These are phyloP conservation scores for Diuraphis noxia DNA, from an alignment of 1,140 invertebrate genomes.

Conservation along the genomic window DNA sequence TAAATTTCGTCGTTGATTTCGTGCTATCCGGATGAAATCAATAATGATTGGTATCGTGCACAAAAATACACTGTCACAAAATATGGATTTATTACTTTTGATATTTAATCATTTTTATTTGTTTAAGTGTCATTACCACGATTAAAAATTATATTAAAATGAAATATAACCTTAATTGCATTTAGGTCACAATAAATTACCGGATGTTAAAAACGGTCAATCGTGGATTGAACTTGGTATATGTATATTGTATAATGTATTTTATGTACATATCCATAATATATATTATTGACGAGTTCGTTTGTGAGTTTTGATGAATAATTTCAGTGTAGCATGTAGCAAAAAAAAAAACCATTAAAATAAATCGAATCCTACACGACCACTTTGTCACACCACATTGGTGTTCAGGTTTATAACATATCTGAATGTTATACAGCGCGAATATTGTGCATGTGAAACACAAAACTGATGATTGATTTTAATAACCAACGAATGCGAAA, in stretches of 20 bases:
- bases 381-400: not conserved
- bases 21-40: not conserved
- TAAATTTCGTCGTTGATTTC: not conserved
- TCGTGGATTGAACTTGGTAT: not conserved
- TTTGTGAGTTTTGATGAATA: not conserved
- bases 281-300: not conserved
- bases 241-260: not conserved
- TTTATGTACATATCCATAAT: not conserved
- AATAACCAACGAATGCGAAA: not conserved
- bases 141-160: not conserved
- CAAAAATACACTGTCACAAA: not conserved
- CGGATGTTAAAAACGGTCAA: constrained; percentile 5
- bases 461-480: not conserved
- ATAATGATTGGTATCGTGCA: not conserved
- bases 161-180: constrained; percentile 10
- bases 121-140: not conserved
- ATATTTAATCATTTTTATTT: constrained; percentile 15
- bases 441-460: not conserved
- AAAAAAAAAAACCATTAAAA: not conserved
- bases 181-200: not conserved
- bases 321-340: not conserved
- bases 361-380: not conserved
- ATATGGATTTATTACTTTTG: not conserved
- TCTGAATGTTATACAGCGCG: not conserved
- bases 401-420: not conserved